phyloP scores from a whole-genome alignment of 2,113 vertebrate genomes.

The Corynorhinus townsendii region DNA sequence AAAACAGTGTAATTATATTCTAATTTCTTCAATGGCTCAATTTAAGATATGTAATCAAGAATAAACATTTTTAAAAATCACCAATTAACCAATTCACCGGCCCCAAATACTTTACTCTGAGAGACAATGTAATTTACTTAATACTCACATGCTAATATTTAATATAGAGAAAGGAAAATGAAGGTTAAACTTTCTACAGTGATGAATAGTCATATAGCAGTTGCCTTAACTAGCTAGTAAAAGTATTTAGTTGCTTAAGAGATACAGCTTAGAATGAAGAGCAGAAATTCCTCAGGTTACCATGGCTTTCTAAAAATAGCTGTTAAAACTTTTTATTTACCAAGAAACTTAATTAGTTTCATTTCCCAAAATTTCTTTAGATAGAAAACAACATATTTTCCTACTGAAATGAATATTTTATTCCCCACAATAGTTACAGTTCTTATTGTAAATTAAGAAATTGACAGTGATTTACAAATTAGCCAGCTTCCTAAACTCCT shows the following conservation, averaged over 20 bases:
- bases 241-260: slow-evolving; percentile 19
- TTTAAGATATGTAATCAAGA: slow-evolving; percentile 3
- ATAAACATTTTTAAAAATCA: neutral
- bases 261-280: neutral
- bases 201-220: neutral
- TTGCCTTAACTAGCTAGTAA: neutral
- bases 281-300: neutral
- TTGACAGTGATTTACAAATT: neutral
- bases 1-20: neutral
- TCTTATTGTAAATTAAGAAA: slow-evolving; percentile 21
- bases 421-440: neutral
- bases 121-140: neutral
- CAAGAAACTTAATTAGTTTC: slow-evolving; percentile 3
- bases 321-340: neutral
- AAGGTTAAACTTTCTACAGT: neutral
- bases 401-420: neutral
- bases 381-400: slow-evolving; percentile 7
- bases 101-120: neutral
- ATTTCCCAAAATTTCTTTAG: slow-evolving; percentile 26
- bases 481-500: neutral
- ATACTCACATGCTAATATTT: neutral
- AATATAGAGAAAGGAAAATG: slow-evolving; percentile 26
- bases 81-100: neutral
- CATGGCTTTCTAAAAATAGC: slow-evolving; percentile 17
- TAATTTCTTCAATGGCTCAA: neutral